Conservation (phyloP, 2,113 vertebrate species). For the Panurus biarmicus region DNA sequence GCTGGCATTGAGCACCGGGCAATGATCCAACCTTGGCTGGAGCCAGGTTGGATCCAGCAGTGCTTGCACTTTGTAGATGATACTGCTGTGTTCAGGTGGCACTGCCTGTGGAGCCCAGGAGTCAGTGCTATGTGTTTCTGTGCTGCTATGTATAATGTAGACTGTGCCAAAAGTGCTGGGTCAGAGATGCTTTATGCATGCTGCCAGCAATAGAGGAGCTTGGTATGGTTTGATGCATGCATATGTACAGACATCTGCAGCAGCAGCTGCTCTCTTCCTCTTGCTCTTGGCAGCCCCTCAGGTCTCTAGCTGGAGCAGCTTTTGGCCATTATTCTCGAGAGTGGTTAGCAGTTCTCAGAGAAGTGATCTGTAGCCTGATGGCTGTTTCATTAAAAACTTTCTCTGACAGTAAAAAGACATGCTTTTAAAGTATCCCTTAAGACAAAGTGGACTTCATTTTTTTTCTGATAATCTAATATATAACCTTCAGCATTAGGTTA, state of each 20-base stretch:
- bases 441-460: background rate
- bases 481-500: background rate
- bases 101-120: background rate
- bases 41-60: background rate
- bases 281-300: background rate
- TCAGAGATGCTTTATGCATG: background rate
- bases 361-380: background rate
- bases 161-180: background rate
- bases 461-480: background rate
- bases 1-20: background rate
- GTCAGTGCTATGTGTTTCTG: background rate
- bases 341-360: background rate
- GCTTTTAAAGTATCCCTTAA: background rate
- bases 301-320: background rate
- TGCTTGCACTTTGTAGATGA: background rate
- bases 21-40: background rate
- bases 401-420: background rate
- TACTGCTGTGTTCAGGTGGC: background rate
- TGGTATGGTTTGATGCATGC: background rate
- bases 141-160: background rate
- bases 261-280: background rate
- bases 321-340: background rate
- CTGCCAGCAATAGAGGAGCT: background rate
- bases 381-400: background rate
- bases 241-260: background rate